Base-by-base conservation (phyloP, 2,888 invertebrate genomes). In the Ectemnius lituratus region DNA sequence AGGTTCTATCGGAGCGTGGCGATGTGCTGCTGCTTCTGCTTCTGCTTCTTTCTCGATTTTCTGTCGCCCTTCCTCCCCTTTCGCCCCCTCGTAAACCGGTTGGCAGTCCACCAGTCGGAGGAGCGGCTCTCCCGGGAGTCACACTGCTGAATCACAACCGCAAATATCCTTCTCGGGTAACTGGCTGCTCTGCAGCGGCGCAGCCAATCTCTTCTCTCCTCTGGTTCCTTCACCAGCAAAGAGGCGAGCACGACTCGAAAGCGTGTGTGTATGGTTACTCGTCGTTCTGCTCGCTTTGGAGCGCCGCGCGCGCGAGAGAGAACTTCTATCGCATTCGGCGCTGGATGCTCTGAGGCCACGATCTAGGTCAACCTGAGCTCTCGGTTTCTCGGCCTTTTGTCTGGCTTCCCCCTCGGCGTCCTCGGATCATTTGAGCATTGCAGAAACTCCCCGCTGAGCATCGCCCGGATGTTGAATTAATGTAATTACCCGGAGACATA, bases 291-390 rank as follows among this genome's bases (percentile, higher is more conserved):
- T 27, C 16, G 23, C 28, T 18, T 14, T 52, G 62, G 20, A 65
- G 28, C 65, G 64, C n/a, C 37, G 37, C 37, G 37, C 37, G 37
- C 5, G 37, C 52, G 59, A 61, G 46, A 62, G 62, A 66, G 65
- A 70, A 56, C 27, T 47, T 62, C 20, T 23, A 58, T 49, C 5
- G 56, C 37, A 37, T 37, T 37, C 20, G 56, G 20, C 56, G 27
- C 49, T 49, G 11, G 37, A 37, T 37, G 37, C 37, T 14, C 52
- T 56, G 73, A 80, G 84, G 82, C 79, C 84, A 76, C 83, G 85
- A 88, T 87, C 86, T 88, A 80, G 88, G 87, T 88, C 87, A 87
- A 88, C 83, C 37, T 81, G 84, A 84, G 80, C 83, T 75, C 67
- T 81, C 75, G 76, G 61, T 73, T 72, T 78, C 78, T 73, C 80